These are phyloP conservation scores for Hetaerina americana DNA, from an alignment of 1,140 invertebrate genomes.

Conservation along the genomic window DNA sequence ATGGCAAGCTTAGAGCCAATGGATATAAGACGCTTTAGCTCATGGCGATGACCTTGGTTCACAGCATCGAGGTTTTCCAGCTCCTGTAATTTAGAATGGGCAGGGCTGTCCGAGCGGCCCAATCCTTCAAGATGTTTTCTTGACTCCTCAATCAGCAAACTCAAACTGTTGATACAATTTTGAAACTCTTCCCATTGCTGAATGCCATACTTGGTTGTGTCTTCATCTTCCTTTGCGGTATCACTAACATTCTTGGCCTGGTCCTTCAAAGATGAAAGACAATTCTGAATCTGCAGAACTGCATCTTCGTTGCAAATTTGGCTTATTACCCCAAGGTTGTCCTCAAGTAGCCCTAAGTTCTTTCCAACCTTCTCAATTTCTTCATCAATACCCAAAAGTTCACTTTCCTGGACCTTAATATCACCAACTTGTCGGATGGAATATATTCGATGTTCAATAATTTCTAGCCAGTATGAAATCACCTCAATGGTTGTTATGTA, in stretches of 20 bases:
- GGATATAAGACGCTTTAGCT: conserved; percentile 34
- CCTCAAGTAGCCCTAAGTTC: conserved; percentile 31
- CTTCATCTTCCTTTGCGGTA: conserved; percentile 35
- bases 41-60: conserved; percentile 38
- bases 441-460: conserved; percentile 65
- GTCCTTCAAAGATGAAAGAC: conserved; percentile 9
- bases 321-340: conserved; percentile 34
- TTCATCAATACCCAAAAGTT: conserved; percentile 33
- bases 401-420: conserved; percentile 27
- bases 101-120: conserved; percentile 40
- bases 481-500: conserved; percentile 50
- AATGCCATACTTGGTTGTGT: conserved; percentile 38
- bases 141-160: conserved; percentile 35
- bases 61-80: conserved; percentile 48
- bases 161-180: conserved; percentile 38
- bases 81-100: conserved; percentile 44
- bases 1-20: conserved; percentile 38
- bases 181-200: conserved; percentile 56
- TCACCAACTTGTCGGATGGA: conserved; percentile 41
- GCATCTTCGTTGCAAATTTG: conserved; percentile 33
- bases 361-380: conserved; percentile 33
- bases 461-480: conserved; percentile 67
- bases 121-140: conserved; percentile 39
- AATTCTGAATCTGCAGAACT: conserved; percentile 5
- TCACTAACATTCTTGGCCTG: conserved; percentile 8